Evolutionary conservation across 2,888 invertebrate genomes (phyloP), one percentile per base, ranked within the genome.

Genomic region (Oligia latruncula): DNA sequence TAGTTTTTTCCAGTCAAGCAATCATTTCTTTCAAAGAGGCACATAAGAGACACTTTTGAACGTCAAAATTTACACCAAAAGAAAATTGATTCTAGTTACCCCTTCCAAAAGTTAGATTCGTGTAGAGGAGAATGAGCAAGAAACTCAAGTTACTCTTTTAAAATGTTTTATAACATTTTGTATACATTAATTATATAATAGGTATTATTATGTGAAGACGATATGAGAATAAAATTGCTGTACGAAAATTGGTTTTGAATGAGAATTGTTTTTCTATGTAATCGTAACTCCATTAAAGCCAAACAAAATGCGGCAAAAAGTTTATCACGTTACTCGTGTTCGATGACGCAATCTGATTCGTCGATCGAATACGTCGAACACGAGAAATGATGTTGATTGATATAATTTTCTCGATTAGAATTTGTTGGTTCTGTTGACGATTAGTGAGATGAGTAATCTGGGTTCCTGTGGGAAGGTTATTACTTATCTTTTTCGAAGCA

Each of bases 361-460:
- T 84, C 40, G 55, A 67, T 55, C 40, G n/a, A 17, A 23, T 11
- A 82, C 35, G 29, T 62, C 23, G 20, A 84, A 72, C 65, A 73
- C 4, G 5, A 65, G 52, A 80, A 65, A 80, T 82, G 15, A 73
- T 52, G 43, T 49, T 73, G 70, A 80, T 73, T 74, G 81, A 80
- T 80, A 73, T 74, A 70, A 80, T 73, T 82, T 71, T 65, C 60
- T 55, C 46, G 82, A 82, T 84, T 73, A 73, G 52, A 80, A 73
- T 84, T 70, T 15, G 15, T 74, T 66, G 46, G 40, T 15, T 35
- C 23, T 40, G 29, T 40, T 80, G 9, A 17, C 15, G 15, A 0
- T 67, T 40, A 13, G n/a, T 58, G 9, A 52, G 23, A 52, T 4
- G 20, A 67, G 4, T 29, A 62, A 55, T 15, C 23, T 8, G 9